Evolutionary conservation across 2,113 vertebrate species (phyloP).

Genomic region (Casuarius casuarius): DNA sequence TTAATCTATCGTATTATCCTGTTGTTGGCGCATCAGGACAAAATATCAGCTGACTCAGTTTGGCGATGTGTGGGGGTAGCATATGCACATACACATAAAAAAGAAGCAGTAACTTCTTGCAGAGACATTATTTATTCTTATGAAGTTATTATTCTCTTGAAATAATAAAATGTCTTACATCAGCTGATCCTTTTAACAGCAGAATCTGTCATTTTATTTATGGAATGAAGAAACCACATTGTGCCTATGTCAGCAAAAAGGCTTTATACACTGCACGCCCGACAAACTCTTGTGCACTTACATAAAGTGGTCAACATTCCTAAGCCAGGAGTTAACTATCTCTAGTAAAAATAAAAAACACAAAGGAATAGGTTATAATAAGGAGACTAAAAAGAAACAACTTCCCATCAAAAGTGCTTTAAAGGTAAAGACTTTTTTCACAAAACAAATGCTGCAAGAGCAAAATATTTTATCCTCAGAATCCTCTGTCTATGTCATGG

Average conservation of each 20-base stretch:
- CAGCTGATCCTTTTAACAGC: not conserved
- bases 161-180: not conserved
- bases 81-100: not conserved
- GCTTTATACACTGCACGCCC: not conserved
- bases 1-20: constrained; percentile 72
- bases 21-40: constrained; percentile 38
- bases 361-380: not conserved
- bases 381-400: not conserved
- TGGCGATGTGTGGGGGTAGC: not conserved
- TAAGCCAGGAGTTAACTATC: not conserved
- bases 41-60: constrained; percentile 51
- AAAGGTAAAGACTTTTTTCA: not conserved
- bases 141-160: not conserved
- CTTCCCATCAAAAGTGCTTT: not conserved
- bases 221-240: not conserved
- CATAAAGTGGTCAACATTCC: not conserved
- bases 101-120: not conserved
- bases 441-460: not conserved
- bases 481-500: not conserved
- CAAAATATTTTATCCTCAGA: not conserved
- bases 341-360: not conserved
- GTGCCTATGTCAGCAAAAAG: not conserved
- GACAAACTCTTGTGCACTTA: not conserved
- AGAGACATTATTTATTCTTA: not conserved
- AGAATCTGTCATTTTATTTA: not conserved